These are phyloP conservation scores for Xylota sylvarum DNA, from an alignment of 2,888 invertebrate species.

Conservation along the genomic window DNA sequence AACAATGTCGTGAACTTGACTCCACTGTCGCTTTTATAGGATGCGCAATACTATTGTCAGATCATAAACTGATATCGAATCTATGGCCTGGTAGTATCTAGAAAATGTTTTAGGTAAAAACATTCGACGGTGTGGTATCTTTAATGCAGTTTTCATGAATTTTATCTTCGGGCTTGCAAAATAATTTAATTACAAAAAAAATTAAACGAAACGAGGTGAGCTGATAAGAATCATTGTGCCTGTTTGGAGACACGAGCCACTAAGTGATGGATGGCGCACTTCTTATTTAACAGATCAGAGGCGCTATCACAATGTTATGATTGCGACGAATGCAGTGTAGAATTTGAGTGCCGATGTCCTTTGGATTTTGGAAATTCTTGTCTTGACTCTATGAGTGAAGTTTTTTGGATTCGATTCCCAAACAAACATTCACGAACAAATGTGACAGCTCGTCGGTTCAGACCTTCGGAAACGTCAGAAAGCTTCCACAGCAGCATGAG, in stretches of 20 bases:
- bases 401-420: too few relatives aligned
- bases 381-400: too few relatives aligned
- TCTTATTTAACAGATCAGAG: too few relatives aligned
- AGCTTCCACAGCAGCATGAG: too few relatives aligned
- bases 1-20: neutral
- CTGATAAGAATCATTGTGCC: constrained; percentile 1
- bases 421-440: too few relatives aligned
- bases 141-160: neutral
- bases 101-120: constrained; percentile 27
- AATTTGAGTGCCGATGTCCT: too few relatives aligned
- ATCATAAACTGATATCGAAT: constrained; percentile 16
- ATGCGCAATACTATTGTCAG: neutral
- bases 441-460: too few relatives aligned
- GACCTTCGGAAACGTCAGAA: too few relatives aligned
- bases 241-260: neutral
- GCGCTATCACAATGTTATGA: too few relatives aligned
- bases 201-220: neutral
- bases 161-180: constrained; percentile 16
- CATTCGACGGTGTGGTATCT: constrained; percentile 8
- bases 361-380: too few relatives aligned
- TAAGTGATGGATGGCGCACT: neutral
- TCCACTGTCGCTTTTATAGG: constrained; percentile 41
- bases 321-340: too few relatives aligned
- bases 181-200: constrained; percentile 7
- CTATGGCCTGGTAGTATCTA: constrained; percentile 5